Evolutionary conservation across 2,888 invertebrate genomes (phyloP).

Genomic region (Stenchaetothrips biformis): DNA sequence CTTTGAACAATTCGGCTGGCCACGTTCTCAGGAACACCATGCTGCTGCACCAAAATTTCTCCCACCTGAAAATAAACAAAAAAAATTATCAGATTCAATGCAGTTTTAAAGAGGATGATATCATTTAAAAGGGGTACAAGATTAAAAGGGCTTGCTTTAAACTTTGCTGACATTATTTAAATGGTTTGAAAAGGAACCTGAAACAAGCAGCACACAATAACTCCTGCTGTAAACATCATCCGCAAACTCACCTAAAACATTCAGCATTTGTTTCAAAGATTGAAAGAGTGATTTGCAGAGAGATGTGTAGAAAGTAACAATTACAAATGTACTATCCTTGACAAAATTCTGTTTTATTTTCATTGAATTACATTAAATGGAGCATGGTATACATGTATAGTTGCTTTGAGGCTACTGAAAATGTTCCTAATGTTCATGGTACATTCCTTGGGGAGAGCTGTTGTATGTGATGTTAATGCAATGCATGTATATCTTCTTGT

Average conservation of each 20-base stretch:
- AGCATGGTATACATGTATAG: no score
- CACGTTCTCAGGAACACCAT: slow-evolving; percentile 59
- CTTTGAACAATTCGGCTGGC: slow-evolving; percentile 61
- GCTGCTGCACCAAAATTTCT: slow-evolving; percentile 51
- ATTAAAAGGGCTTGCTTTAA: not conserved
- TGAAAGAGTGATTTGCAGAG: no score
- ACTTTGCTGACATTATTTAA: not conserved
- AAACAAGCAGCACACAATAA: not conserved
- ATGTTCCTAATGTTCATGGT: not conserved
- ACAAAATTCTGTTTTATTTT: no score
- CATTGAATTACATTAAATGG: no score
- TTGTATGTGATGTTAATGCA: no score
- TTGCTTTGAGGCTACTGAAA: not conserved
- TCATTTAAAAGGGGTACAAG: no score
- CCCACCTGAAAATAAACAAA: slow-evolving; percentile 32
- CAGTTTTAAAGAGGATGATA: no score
- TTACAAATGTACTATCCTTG: not conserved
- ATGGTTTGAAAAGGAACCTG: not conserved
- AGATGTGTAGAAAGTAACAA: not conserved
- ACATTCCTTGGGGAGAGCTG: no score
- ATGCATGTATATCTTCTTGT: not conserved
- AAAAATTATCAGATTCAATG: no score
- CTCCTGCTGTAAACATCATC: not conserved
- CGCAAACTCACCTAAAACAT: not conserved
- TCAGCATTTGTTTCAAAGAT: not conserved